Evolutionary conservation across 2,113 vertebrate genomes (phyloP).

Genomic region (Chascanopsetta lugubris): DNA sequence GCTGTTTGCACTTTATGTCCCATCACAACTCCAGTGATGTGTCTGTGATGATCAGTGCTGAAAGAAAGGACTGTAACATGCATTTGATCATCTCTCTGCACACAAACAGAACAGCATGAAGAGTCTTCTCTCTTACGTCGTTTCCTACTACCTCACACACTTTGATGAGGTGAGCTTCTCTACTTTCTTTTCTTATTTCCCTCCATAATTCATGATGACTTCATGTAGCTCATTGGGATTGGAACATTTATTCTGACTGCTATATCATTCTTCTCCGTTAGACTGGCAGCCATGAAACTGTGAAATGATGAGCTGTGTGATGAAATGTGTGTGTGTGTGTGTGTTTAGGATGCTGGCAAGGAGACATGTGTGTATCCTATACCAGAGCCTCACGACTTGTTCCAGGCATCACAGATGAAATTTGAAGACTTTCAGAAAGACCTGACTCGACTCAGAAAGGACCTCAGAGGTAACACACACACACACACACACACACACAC

Average conservation of each 20-base stretch:
- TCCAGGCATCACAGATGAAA: conserved; percentile 95
- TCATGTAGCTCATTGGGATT: neutral
- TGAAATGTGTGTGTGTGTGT: conserved; percentile 14
- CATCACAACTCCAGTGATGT: no score
- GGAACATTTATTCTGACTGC: no score
- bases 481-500: conserved; percentile 8
- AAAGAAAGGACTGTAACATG: no score
- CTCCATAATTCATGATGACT: neutral
- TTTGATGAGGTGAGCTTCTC: conserved; percentile 89
- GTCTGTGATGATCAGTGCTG: no score
- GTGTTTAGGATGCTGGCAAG: conserved; percentile 88
- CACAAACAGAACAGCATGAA: conserved; percentile 88
- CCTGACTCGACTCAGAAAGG: conserved; percentile 89
- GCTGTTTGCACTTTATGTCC: no score
- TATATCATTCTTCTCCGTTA: neutral
- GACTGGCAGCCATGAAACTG: neutral
- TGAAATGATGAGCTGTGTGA: neutral
- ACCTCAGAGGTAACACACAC: conserved; percentile 87
- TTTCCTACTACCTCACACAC: conserved; percentile 92
- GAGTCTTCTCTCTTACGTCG: conserved; percentile 93
- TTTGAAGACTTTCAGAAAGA: conserved; percentile 99
- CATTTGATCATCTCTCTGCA: conserved; percentile 40
- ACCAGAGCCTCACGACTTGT: conserved; percentile 96
- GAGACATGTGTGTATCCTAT: conserved; percentile 92
- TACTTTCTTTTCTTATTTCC: neutral